These are phyloP conservation scores for Neocrepidodera transversa DNA, from an alignment of 2,888 invertebrate species.

Conservation along the genomic window DNA sequence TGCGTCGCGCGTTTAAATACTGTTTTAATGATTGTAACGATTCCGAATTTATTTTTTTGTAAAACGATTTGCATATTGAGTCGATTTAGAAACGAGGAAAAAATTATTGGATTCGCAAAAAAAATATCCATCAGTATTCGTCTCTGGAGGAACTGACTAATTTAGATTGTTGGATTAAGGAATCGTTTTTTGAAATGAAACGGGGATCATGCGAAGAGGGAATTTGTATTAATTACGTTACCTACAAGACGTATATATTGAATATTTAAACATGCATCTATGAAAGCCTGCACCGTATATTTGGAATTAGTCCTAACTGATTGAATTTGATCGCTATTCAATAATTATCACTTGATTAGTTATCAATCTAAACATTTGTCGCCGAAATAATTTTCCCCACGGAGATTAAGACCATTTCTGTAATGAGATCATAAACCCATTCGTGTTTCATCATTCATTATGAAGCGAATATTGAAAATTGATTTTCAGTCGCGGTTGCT, in stretches of 20 bases:
- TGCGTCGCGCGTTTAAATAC: slow-evolving; percentile 29
- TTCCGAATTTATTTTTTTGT: slow-evolving; percentile 11
- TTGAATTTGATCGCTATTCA: slow-evolving; percentile 12
- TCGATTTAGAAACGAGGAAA: slow-evolving; percentile 8
- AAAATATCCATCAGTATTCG: slow-evolving; percentile 5
- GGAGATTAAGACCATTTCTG: slow-evolving; percentile 27
- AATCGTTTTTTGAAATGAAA: too few relatives aligned
- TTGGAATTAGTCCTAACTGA: slow-evolving; percentile 3
- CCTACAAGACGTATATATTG: too few relatives aligned
- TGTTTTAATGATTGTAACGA: slow-evolving; percentile 32
- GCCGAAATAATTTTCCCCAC: slow-evolving; percentile 28
- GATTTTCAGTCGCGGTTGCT: slow-evolving; percentile 1
- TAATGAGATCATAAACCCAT: slow-evolving; percentile 26
- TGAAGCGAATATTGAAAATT: slow-evolving; percentile 8
- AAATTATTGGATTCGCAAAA: slow-evolving; percentile 13
- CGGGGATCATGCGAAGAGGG: neutral
- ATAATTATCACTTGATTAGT: slow-evolving; percentile 25
- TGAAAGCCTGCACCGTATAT: too few relatives aligned
- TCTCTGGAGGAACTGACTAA: slow-evolving; percentile 10
- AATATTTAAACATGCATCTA: too few relatives aligned
- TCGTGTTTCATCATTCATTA: slow-evolving; percentile 22
- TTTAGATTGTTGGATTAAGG: slow-evolving; percentile 15
- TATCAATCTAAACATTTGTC: slow-evolving; percentile 24
- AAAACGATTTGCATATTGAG: slow-evolving; percentile 21
- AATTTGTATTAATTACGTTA: too few relatives aligned